Evolutionary conservation across 2,888 invertebrate genomes (phyloP).

Genomic region (Eristalis arbustorum): DNA sequence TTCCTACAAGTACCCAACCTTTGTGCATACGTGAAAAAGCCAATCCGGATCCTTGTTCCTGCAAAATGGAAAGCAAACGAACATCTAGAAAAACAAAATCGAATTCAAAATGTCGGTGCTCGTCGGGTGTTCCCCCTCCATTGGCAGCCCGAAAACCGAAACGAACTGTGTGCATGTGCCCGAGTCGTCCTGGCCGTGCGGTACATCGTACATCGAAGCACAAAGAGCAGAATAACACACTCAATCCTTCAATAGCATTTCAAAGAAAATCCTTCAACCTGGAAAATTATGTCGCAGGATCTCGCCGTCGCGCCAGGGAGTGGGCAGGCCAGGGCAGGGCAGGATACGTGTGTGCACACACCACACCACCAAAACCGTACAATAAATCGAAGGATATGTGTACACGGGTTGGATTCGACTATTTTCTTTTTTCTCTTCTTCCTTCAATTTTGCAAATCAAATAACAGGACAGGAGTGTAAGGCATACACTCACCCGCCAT

Average conservation of each 20-base stretch:
- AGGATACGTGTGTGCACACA: conserved; percentile 4
- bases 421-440: conserved; percentile 2
- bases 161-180: conserved; percentile 14
- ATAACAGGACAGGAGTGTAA: conserved; percentile 35
- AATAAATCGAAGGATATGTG: conserved; percentile 67
- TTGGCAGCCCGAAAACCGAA: conserved; percentile 17
- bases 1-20: conserved; percentile 13
- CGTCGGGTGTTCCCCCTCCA: neutral
- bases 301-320: neutral
- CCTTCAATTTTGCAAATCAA: conserved; percentile 57
- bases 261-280: conserved; percentile 67
- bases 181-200: neutral
- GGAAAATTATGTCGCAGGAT: conserved; percentile 67
- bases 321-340: conserved; percentile 16
- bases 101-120: conserved; percentile 57
- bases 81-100: neutral
- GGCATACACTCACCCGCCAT: neutral
- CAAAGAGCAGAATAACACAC: conserved; percentile 56
- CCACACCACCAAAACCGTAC: conserved; percentile 22
- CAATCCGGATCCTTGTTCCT: conserved; percentile 32
- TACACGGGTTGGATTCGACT: neutral
- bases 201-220: neutral
- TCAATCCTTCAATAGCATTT: conserved; percentile 53
- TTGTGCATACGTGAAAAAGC: conserved; percentile 30
- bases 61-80: neutral